Evolutionary conservation across 2,797 vertebrate species (phyloP), one percentile per base, ranked within the genome.

Genomic region (Alfaro cultratus): DNA sequence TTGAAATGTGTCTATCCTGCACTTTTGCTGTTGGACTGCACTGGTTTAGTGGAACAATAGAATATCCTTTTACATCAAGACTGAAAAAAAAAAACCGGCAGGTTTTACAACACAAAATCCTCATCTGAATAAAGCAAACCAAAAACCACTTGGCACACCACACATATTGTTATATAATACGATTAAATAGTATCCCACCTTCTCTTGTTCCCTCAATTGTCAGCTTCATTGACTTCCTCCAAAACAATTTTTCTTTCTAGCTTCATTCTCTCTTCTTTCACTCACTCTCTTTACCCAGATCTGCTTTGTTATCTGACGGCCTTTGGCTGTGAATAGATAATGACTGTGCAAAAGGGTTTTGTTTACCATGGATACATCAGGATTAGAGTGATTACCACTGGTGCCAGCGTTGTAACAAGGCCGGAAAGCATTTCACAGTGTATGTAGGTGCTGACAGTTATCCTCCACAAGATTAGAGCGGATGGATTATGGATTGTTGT

Each of bases 291-390:
- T 80, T 82, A 82, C 78, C 78, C 82, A 71, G 82, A 86, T 82
- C 77, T 80, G 79, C 84, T 90, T 92, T 93, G 90, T 91, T 84
- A 86, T 90, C 85, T 81, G 87, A 90, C 70, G 51, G 85, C 75
- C 83, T 87, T 89, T 90, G 93, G 91, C 88, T 88, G 89, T 89
- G 92, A 90, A 88, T 84, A 90, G 90, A 92, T 93, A 94, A 93
- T 93, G 91, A 85, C 91, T 85, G 80, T 81, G 86, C 84, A 18
- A 91, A 89, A 87, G 87, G 43, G 82, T 86, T 90, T 89, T 92
- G 89, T 92, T 93, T 91, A 89, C 91, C 79, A 62, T 86, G 91
- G 90, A 85, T 91, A 90, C 86, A 86, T 73, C 70, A 78, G 93
- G 90, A 94, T 95, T 92, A 92, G 86, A 68, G 80, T 84, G 88